Evolutionary conservation across 2,113 vertebrate genomes (phyloP).

Genomic region (Recurvirostra avosetta): DNA sequence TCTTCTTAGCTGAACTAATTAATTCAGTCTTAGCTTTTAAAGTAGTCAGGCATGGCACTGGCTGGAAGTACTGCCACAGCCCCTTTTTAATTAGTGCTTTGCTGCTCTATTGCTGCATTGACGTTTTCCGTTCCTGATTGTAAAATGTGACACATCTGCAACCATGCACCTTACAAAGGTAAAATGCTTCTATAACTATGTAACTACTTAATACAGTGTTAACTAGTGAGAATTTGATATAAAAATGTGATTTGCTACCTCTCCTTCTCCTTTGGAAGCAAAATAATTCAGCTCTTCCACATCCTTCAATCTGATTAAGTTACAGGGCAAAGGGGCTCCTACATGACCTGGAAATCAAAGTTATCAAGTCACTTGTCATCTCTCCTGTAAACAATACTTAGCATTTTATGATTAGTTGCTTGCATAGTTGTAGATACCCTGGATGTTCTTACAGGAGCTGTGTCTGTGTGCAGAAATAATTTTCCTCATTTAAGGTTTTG

Average conservation of each 20-base stretch:
- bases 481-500: neutral
- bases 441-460: neutral
- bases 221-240: neutral
- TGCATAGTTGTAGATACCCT: neutral
- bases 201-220: neutral
- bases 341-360: slow-evolving; percentile 86
- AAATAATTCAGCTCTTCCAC: slow-evolving; percentile 97
- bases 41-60: neutral
- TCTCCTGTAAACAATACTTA: neutral
- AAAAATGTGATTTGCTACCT: slow-evolving; percentile 76
- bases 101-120: neutral
- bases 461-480: neutral
- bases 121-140: neutral
- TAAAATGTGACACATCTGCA: neutral
- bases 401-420: neutral
- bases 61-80: neutral
- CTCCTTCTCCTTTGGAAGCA: slow-evolving; percentile 91
- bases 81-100: neutral
- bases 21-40: neutral
- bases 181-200: neutral
- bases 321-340: slow-evolving; percentile 94
- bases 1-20: neutral
- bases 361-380: slow-evolving; percentile 15
- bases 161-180: neutral
- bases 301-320: slow-evolving; percentile 92